Base-by-base conservation (phyloP, 2,797 vertebrate genomes). In the Vireo griseus region DNA sequence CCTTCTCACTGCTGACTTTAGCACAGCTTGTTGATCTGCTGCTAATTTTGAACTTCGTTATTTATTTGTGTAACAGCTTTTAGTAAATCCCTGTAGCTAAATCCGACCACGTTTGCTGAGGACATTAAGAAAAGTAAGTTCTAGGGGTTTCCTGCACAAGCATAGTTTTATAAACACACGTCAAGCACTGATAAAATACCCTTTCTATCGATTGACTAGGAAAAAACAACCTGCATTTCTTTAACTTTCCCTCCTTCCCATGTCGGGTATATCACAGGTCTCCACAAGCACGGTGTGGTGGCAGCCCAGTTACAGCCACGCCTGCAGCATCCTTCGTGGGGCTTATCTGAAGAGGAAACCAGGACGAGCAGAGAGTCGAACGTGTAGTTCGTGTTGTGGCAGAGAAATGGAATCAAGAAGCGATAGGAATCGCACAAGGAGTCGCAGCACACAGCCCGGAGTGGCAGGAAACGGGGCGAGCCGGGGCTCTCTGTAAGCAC, bases 31-130 rank as follows among this genome's bases (percentile, higher is more conserved):
- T 35, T 95, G 61, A 96, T 94, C 92, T 67, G 80, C 61, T 87
- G 90, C 96, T 94, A 95, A 93, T 92, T 96, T 87, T 77, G 71
- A 82, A 66, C 92, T 74, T 74, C 0, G 0, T 57, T 95, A 82
- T 82, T 93, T 96, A 93, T 95, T 91, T 94, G 93, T 40, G 74
- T 63, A 92, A 68, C 93, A 94, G 93, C 83, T 87, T 86, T 95
- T 86, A 74, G 88, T 83, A 95, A 97, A 94, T 94, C 94, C 88
- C 57, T 1, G 11, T 47, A 52, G 81, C 88, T 93, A 92, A 95
- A 95, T 92, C 93, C 0, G 0, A 63, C 86, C 57, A 63, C 0
- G 2, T 77, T 93, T 73, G 65, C 72, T 89, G 78, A 92, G 90
- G 57, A 85, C 88, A 22, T 69, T n/a, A 87, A 76, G 24, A 59